Evolutionary conservation across 23 tunicate species (phyloP), one percentile per base, ranked within the genome.

Genomic region (Diplosoma virens): DNA sequence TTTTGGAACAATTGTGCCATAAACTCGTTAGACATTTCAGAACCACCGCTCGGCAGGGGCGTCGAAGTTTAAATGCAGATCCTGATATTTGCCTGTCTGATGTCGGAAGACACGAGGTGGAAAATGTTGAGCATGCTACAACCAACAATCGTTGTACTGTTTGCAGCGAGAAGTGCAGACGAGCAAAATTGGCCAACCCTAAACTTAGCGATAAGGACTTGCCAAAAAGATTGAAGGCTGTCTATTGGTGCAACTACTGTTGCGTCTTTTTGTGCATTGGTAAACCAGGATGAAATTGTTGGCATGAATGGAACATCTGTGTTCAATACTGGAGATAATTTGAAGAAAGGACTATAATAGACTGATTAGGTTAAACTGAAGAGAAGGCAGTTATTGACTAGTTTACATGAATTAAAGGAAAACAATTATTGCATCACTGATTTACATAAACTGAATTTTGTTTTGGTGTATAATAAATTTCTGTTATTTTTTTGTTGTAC

Each of bases 31-130:
- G 69, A 61, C 35, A 61, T 61, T 61, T 26, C 69, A 61, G 35
- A 61, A 61, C 69, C 69, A 61, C n/a, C 69, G 30, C 69, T 61
- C 35, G 30, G 69, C 69, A 61, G 69, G 69, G 69, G 34, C 35
- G 35, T 61, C 35, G 69, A 61, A 34, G 69, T 61, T 61, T 11
- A 9, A 22, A 61, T 61, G 69, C 69, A 61, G 69, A 61, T 29
- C 35, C 69, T 61, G 35, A 61, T 61, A 29, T 61, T 61, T 35
- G 35, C 69, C 21, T 61, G 69, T 29, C 34, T 61, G 69, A 61
- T 61, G 69, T 61, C 4, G 69, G 69, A 61, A 61, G 69, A 61
- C 69, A 61, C 30, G 35, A 4, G 69, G 69, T 61, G 69, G 35
- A 61, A 61, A 7, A n/a, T 22, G 24, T 25, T 56, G 63, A 56